Evolutionary conservation across 2,113 vertebrate genomes (phyloP).

Genomic region (Cariama cristata): DNA sequence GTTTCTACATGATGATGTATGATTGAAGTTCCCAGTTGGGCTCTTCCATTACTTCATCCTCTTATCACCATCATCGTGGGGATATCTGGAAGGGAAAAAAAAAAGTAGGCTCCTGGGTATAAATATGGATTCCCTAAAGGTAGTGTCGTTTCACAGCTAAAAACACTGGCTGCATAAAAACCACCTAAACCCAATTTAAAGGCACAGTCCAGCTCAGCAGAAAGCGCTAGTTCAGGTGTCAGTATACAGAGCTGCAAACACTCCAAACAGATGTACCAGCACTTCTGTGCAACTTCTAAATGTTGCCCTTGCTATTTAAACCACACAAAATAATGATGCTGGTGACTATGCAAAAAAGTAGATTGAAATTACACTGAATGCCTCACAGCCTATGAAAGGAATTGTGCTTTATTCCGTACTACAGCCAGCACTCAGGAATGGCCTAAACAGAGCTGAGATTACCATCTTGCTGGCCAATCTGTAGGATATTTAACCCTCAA

Average conservation of each 20-base stretch:
- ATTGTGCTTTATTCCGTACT: not conserved
- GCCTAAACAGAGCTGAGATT: not conserved
- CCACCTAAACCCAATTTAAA: not conserved
- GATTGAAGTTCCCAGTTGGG: not conserved
- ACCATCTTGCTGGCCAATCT: not conserved
- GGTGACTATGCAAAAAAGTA: not conserved
- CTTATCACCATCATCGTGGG: not conserved
- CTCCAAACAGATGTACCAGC: not conserved
- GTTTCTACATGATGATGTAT: not conserved
- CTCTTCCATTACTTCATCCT: not conserved
- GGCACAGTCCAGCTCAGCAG: not conserved
- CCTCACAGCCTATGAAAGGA: not conserved
- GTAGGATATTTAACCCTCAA: not conserved
- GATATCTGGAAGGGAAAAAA: not conserved
- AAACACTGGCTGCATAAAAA: not conserved
- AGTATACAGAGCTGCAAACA: not conserved
- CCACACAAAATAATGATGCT: not conserved
- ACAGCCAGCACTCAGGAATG: not conserved
- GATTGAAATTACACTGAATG: not conserved
- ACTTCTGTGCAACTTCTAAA: not conserved
- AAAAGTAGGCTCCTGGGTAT: not conserved
- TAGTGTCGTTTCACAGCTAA: not conserved
- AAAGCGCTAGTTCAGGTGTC: not conserved
- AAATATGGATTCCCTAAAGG: not conserved
- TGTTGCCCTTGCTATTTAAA: not conserved